Percentiles rank a stretch among this genome's conserved stretches.
Conservation (phyloP, 2,888 invertebrate species). For the Erebia aethiops region DNA sequence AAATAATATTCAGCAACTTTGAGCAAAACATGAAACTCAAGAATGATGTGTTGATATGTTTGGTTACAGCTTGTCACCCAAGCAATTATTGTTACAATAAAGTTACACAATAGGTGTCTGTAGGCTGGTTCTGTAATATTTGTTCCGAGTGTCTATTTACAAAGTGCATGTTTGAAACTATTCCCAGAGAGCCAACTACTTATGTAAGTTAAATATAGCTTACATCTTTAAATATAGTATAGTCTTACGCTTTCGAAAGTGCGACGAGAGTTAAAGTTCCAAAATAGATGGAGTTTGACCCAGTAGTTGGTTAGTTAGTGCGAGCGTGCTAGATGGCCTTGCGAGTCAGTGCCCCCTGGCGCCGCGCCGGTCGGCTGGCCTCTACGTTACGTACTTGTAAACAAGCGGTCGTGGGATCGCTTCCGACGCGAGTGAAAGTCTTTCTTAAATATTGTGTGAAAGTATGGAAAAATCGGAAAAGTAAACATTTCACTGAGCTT, state of each 20-base stretch:
- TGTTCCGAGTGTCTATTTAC: not conserved
- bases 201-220: not conserved
- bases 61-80: too few species aligned
- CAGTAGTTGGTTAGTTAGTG: not conserved
- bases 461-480: not conserved
- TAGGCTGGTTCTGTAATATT: too few species aligned
- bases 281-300: slow-evolving; percentile 11
- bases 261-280: slow-evolving; percentile 1
- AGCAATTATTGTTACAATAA: too few species aligned
- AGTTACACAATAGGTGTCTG: too few species aligned
- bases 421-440: slow-evolving; percentile 31
- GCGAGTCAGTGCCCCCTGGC: slow-evolving; percentile 39
- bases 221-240: not conserved
- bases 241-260: not conserved
- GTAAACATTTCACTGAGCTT: too few species aligned
- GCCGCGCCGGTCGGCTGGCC: not conserved
- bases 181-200: not conserved
- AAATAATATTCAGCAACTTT: too few species aligned
- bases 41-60: too few species aligned
- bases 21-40: too few species aligned
- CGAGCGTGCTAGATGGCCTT: slow-evolving; percentile 35
- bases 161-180: not conserved
- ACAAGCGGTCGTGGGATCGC: slow-evolving; percentile 19
- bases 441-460: not conserved
- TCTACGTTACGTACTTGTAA: slow-evolving; percentile 24